Percentiles rank a stretch among this genome's conserved stretches.
phyloP scores from a whole-genome alignment of 2,888 invertebrate species.

The Pherbina coryleti region DNA sequence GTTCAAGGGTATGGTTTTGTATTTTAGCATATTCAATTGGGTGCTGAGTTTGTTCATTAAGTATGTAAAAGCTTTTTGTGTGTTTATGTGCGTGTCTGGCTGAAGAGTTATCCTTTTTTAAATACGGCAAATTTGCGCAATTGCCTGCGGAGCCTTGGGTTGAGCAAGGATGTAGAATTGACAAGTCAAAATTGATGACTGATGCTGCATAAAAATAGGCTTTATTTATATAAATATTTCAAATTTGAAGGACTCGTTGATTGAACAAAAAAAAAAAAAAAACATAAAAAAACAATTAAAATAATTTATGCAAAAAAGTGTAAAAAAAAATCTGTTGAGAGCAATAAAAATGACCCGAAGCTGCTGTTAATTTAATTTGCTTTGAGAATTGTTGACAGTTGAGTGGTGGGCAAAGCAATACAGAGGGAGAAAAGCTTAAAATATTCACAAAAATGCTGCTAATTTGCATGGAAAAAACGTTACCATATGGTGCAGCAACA shows the following conservation, averaged over 20 bases:
- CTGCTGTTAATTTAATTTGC: background rate
- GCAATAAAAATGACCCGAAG: background rate
- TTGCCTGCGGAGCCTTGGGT: too few species aligned
- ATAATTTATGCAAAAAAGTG: background rate
- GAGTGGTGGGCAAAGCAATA: background rate
- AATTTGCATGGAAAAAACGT: constrained; percentile 9
- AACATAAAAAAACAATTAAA: background rate
- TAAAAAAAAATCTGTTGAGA: background rate
- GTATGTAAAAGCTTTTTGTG: constrained; percentile 9
- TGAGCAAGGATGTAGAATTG: too few species aligned
- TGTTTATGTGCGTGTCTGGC: background rate
- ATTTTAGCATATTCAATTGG: constrained; percentile 25
- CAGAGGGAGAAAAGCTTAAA: background rate
- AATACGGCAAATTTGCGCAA: too few species aligned
- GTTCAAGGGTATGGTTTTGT: background rate
- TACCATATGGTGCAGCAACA: background rate
- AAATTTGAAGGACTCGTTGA: background rate
- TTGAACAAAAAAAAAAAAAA: background rate
- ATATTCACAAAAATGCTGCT: background rate
- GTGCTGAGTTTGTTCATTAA: constrained; percentile 17
- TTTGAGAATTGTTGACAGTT: constrained; percentile 3
- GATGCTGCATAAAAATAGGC: too few species aligned
- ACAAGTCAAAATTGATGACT: too few species aligned
- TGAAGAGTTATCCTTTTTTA: background rate
- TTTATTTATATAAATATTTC: too few species aligned